Evolutionary conservation across 37 sponge, comb jelly and placozoan genomes (phyloP), one percentile per base, ranked within the genome.

Genomic region (Crambe crambe): DNA sequence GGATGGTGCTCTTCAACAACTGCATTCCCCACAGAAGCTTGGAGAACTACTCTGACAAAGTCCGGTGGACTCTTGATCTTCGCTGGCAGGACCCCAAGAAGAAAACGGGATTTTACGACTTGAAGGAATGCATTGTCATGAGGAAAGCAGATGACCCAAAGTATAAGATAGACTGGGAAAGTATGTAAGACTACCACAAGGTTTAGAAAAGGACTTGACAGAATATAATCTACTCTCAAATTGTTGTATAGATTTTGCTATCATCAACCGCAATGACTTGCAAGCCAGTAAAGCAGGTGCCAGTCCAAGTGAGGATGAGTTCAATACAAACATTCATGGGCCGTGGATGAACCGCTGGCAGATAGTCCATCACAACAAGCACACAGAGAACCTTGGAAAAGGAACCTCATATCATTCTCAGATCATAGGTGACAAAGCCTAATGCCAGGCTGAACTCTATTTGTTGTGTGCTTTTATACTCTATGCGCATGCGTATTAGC

Each of bases 311-410:
- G 89, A 74, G 54, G 90, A 89, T 57, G 80, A 85, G 72, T 87
- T 95, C 59, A 87, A 95, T 72, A 86, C 95, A 0, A 91, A 85
- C 37, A 89, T 95, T 25, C 74, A 74, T 64, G 95, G 95, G 2
- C 95, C 92, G 15, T 95, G 95, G 95, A 95, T 95, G 95, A 70
- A 69, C n/a, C 54, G 86, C 1, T 95, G 95, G 95, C 80, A 88
- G 83, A 88, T 91, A 26, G 79, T 80, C 23, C 88, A 95, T 58
- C 95, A 87, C 86, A 95, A 95, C 84, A 81, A 76, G 29, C 92
- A 95, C 80, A 91, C 92, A 4, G 78, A 63, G 58, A 60, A 9
- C 17, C 18, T 60, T 20, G 25, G 4, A 60, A 23, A 60, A 26
- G 61, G 61, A 9, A 60, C 21, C 61, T 83, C 76, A 31, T 83